Percentiles rank a stretch among this genome's conserved stretches.
These are phyloP conservation scores for Drosophila meridionalis DNA, from an alignment of 2,888 invertebrate genomes.

Conservation along the genomic window DNA sequence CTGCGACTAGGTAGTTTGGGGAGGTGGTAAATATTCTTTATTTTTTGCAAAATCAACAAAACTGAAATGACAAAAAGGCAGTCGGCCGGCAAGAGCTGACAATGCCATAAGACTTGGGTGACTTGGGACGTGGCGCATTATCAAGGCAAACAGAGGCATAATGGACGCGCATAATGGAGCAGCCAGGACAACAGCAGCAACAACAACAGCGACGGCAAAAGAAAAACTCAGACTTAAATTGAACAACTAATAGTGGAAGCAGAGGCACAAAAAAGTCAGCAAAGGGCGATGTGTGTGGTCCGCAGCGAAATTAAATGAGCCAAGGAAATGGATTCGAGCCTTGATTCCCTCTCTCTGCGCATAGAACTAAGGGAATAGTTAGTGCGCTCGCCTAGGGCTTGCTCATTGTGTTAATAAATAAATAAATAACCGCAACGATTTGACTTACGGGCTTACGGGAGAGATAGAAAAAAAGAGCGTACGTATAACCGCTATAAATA, in stretches of 20 bases:
- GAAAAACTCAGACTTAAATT: constrained; percentile 35
- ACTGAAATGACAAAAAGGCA: constrained; percentile 79
- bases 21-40: constrained; percentile 51
- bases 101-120: constrained; percentile 33
- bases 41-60: constrained; percentile 78
- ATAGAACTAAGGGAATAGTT: constrained; percentile 11
- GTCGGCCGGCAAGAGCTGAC: constrained; percentile 54
- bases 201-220: neutral
- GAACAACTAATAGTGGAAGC: constrained; percentile 66
- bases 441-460: constrained; percentile 50
- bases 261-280: constrained; percentile 5
- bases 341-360: constrained; percentile 8
- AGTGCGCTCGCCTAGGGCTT: constrained; percentile 56
- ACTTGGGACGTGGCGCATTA: constrained; percentile 62
- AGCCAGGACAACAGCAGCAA: constrained; percentile 10
- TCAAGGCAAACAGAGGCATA: constrained; percentile 77
- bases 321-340: constrained; percentile 50
- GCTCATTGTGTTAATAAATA: constrained; percentile 77
- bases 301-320: constrained; percentile 59
- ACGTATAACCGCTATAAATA: constrained; percentile 57
- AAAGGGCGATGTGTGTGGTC: constrained; percentile 61
- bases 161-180: constrained; percentile 63
- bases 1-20: constrained; percentile 35
- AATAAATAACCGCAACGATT: constrained; percentile 57
- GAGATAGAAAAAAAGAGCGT: neutral